Conservation (phyloP, 1,140 invertebrate species). For the Drosophila ficusphila region DNA sequence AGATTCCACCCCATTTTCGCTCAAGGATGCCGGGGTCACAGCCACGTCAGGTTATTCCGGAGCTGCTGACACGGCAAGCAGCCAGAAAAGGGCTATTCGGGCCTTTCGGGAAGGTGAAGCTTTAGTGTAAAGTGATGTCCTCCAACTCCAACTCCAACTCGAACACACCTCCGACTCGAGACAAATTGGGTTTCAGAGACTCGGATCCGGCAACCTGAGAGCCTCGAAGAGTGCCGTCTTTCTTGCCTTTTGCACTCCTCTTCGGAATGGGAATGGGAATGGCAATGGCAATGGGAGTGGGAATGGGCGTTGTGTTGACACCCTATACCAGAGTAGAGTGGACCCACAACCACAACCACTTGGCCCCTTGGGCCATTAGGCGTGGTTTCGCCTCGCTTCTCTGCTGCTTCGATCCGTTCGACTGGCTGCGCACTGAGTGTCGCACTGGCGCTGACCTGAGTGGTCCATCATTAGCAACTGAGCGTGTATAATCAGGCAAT, state of each 20-base stretch:
- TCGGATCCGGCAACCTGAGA: conserved; percentile 10
- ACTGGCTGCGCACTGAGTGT: neutral
- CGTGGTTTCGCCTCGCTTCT: conserved; percentile 21
- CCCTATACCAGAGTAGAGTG: neutral
- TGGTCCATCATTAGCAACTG: conserved; percentile 44
- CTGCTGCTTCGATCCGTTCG: neutral
- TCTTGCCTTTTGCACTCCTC: neutral
- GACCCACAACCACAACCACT: conserved; percentile 32
- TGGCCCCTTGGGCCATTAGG: conserved; percentile 39
- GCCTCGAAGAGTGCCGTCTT: neutral
- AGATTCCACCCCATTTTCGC: neutral
- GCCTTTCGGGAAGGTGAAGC: conserved; percentile 13
- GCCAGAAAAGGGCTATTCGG: neutral
- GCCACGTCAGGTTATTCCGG: conserved; percentile 2
- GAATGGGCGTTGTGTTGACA: no score
- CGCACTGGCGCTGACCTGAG: neutral
- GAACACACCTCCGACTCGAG: neutral
- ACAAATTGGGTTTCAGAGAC: conserved; percentile 1
- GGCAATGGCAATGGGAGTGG: no score
- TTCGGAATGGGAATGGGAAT: no score
- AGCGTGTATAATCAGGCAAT: conserved; percentile 46
- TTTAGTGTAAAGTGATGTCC: conserved; percentile 22
- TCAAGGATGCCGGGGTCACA: conserved; percentile 15
- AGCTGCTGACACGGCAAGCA: conserved; percentile 6
- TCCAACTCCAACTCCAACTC: no score